phyloP scores from a whole-genome alignment of 2,888 invertebrate species.

The Neocrepidodera transversa region DNA sequence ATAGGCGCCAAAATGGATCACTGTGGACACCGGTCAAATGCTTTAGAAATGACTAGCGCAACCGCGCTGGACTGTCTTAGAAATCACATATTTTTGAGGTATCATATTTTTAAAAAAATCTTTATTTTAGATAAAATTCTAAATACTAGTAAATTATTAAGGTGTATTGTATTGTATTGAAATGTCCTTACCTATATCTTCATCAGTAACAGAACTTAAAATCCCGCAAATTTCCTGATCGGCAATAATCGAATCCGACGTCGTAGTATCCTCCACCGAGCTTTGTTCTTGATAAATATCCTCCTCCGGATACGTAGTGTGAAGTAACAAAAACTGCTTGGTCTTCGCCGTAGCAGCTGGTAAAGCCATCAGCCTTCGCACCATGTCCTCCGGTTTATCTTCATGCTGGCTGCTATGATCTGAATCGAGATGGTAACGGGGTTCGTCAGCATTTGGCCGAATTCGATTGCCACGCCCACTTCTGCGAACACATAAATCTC shows the following conservation, averaged over 20 bases:
- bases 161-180: too few species aligned
- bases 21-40: too few species aligned
- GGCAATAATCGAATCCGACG: slow-evolving; percentile 62
- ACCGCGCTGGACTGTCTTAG: too few species aligned
- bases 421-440: slow-evolving; percentile 62
- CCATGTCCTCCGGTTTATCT: slow-evolving; percentile 63
- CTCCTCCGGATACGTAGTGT: slow-evolving; percentile 55
- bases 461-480: slow-evolving; percentile 54
- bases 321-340: slow-evolving; percentile 55
- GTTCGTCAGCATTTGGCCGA: slow-evolving; percentile 57
- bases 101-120: too few species aligned
- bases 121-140: too few species aligned
- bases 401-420: slow-evolving; percentile 64
- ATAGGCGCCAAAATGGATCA: too few species aligned
- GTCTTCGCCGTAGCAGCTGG: slow-evolving; percentile 56
- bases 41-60: too few species aligned
- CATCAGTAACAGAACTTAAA: slow-evolving; percentile 56
- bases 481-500: slow-evolving; percentile 60
- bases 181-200: slow-evolving; percentile 51
- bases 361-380: slow-evolving; percentile 56
- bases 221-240: slow-evolving; percentile 63
- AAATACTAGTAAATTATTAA: too few species aligned
- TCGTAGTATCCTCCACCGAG: slow-evolving; percentile 61
- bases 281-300: slow-evolving; percentile 60
- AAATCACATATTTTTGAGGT: too few species aligned